Conservation (phyloP, 2,113 vertebrate genomes). For the Peromyscus polionotus region DNA sequence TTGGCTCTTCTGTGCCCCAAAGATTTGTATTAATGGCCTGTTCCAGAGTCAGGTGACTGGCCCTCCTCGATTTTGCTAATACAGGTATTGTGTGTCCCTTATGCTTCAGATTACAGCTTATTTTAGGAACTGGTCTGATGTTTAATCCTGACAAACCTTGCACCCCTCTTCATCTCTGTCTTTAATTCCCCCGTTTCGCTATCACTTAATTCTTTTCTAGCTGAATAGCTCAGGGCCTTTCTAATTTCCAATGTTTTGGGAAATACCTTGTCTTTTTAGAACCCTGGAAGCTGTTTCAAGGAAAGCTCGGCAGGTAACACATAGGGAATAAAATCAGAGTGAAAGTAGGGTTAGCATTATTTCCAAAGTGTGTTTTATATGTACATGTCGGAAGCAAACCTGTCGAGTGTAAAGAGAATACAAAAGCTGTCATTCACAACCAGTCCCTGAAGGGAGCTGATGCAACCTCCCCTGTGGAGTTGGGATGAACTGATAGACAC, state of each 20-base stretch:
- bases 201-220: background rate
- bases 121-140: background rate
- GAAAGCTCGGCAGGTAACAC: background rate
- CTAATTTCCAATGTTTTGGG: background rate
- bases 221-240: background rate
- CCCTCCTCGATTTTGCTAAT: background rate
- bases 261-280: slow-evolving; percentile 35
- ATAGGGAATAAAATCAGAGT: slow-evolving; percentile 16
- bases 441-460: background rate
- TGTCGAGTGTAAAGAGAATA: slow-evolving; percentile 30
- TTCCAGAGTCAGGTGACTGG: background rate
- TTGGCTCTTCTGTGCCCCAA: background rate
- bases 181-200: background rate
- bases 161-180: background rate
- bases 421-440: background rate
- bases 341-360: background rate
- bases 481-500: background rate
- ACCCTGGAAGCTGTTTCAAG: slow-evolving; percentile 15
- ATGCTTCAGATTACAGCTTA: background rate
- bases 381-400: background rate
- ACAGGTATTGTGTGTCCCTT: background rate
- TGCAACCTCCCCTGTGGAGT: background rate
- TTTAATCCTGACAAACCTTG: background rate
- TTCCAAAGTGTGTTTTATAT: background rate
- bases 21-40: background rate